Base-by-base conservation (phyloP, 2,797 vertebrate species). In the Lagodon rhomboides region DNA sequence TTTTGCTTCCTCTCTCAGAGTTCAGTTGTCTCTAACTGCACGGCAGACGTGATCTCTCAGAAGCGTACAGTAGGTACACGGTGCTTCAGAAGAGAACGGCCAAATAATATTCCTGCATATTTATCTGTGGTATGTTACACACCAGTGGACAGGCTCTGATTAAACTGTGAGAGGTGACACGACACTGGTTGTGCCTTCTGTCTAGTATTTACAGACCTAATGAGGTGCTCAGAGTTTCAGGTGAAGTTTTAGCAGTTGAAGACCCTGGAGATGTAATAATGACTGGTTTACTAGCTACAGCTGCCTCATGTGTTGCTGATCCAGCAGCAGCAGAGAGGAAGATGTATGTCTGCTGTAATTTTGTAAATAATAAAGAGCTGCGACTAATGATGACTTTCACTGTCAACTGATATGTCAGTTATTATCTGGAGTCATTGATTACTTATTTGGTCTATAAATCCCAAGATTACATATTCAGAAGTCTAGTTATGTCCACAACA, bases 241-340 rank as follows among this genome's bases (percentile, higher is more conserved):
- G 13, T 43, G 1, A 4, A 23, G 41, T 49, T 22, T n/a, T 10
- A 44, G 64, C 38, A 61, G 70, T 41, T 34, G 15, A 16, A 25
- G 2, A 49, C 3, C 15, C 27, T 6, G 11, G n/a, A 56, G n/a
- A 58, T 63, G 43, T 0, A 38, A 25, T 63, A 17, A 68, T 68
- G 20, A 30, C 23, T 34, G 22, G 10, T 46, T 41, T 63, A 3
- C 25, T n/a, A 16, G 30, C 23, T 67, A 1, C 47, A 43, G 15
- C 63, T 73, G 68, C 20, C 30, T 60, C 22, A 7, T 3, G 3
- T 41, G 11, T 50, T 63, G n/a, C 51, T 51, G 12, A 62, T 62
- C 44, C 61, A 63, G n/a, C 64, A 68, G 65, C 49, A 55, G 12
- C 67, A 79, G 66, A 38, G 43, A 72, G 20, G 11, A 3, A 5